Conservation (phyloP, 2,797 vertebrate genomes). For the Crocidura indochinensis region DNA sequence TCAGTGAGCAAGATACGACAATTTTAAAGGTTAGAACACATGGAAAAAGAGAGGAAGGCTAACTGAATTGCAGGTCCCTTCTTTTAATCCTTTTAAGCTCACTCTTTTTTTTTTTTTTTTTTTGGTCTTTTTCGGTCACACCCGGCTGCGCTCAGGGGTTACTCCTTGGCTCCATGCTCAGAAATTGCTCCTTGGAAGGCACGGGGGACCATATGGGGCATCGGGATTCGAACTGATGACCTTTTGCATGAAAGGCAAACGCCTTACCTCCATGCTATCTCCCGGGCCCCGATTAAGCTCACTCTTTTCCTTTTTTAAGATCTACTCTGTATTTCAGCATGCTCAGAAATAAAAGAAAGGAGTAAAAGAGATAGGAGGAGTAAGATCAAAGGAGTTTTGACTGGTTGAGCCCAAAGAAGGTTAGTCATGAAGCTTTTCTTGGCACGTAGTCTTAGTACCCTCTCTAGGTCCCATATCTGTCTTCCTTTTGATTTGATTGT, state of each 20-base stretch:
- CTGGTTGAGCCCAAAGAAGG: not conserved
- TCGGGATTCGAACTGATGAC: no score
- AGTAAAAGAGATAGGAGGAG: accelerated
- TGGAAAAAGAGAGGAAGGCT: not conserved
- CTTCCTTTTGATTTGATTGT: not conserved
- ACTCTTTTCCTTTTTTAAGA: no score
- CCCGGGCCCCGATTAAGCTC: no score
- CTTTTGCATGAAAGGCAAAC: no score
- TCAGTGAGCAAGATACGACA: conserved; percentile 31
- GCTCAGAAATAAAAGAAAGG: not conserved
- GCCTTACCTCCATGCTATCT: no score
- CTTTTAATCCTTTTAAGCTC: not conserved
- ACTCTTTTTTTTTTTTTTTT: not conserved
- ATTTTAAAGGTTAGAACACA: conserved; percentile 63
- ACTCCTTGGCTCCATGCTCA: no score
- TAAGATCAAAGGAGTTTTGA: not conserved
- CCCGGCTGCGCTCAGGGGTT: no score
- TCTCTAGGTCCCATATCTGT: not conserved
- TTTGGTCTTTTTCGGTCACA: not conserved
- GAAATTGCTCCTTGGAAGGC: no score
- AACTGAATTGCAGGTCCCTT: not conserved
- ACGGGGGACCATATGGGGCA: no score
- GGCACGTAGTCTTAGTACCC: not conserved
- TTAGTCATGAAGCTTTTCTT: not conserved
- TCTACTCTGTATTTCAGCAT: no score